Evolutionary conservation across 2,113 vertebrate genomes (phyloP).

Genomic region (Psilopogon haemacephalus): DNA sequence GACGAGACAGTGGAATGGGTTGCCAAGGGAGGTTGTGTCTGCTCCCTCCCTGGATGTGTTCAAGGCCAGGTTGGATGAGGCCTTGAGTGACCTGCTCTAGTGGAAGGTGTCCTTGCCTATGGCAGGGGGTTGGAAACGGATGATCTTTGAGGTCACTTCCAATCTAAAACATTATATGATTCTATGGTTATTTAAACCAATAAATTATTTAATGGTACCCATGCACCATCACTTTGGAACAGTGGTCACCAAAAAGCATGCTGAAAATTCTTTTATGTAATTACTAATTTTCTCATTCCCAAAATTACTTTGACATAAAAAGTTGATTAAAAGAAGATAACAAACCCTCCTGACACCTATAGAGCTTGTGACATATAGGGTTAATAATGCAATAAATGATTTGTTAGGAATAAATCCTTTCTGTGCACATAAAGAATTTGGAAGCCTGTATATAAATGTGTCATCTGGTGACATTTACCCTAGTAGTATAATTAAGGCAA

Average conservation of each 20-base stretch:
- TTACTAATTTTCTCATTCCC: not conserved
- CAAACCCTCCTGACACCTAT: not conserved
- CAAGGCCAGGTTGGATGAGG: no score
- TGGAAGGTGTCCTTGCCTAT: no score
- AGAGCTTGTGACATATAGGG: not conserved
- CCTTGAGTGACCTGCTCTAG: no score
- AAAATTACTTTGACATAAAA: not conserved
- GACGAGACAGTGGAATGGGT: no score
- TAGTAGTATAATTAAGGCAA: constrained; percentile 48
- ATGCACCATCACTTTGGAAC: not conserved
- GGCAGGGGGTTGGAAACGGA: no score
- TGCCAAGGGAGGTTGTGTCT: no score
- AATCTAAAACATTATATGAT: no score
- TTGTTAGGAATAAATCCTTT: not conserved
- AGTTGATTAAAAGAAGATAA: not conserved
- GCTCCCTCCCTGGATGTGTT: no score
- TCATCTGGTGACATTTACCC: constrained; percentile 43
- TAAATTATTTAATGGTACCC: not conserved
- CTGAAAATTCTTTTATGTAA: not conserved
- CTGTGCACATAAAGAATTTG: not conserved
- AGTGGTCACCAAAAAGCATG: not conserved
- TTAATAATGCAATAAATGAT: not conserved
- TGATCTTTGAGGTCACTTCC: no score
- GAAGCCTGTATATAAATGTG: not conserved
- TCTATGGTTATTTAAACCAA: not conserved